Conservation (phyloP, 2,797 vertebrate genomes). For the Acomys russatus region DNA sequence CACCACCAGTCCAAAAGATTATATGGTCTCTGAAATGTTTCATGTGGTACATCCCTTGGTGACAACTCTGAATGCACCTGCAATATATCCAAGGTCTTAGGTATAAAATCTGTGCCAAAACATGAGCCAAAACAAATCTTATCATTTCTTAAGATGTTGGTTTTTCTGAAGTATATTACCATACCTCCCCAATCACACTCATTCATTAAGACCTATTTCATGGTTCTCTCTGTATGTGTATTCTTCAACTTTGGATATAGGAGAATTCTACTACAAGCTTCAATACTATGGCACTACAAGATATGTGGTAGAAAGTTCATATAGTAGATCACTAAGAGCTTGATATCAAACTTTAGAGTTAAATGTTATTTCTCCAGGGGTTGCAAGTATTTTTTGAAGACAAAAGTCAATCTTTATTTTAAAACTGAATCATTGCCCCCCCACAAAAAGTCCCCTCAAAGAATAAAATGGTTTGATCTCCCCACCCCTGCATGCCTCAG, state of each 20-base stretch:
- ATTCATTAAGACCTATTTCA: background rate
- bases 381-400: too few species aligned
- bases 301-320: background rate
- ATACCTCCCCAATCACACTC: background rate
- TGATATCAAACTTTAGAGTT: slow-evolving; percentile 53
- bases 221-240: background rate
- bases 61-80: background rate
- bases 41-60: background rate
- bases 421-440: too few species aligned
- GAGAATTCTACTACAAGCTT: background rate
- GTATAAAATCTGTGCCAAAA: background rate
- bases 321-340: background rate
- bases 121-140: background rate
- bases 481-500: too few species aligned
- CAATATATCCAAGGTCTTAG: background rate
- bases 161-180: background rate
- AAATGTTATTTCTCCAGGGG: background rate
- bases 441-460: too few species aligned
- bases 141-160: background rate
- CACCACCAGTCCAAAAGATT: background rate
- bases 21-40: background rate
- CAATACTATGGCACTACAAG: background rate
- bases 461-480: too few species aligned
- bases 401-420: too few species aligned
- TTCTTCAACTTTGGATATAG: background rate